Conservation (phyloP, 2,888 invertebrate genomes). For the Pachliopta kotzebuea region DNA sequence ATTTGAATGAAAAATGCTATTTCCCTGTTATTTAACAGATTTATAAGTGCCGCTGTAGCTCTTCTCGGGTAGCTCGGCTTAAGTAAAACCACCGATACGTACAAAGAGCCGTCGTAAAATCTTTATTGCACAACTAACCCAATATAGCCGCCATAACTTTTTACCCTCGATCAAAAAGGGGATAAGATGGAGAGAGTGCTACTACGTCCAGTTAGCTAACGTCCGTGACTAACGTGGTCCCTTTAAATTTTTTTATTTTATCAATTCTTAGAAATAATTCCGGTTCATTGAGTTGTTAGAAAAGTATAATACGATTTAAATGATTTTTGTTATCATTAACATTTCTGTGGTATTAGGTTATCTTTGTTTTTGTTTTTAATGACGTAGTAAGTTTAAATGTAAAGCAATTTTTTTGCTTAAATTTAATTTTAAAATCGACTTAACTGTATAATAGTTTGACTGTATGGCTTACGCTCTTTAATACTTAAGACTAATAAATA, state of each 20-base stretch:
- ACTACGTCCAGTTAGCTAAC: slow-evolving; percentile 30
- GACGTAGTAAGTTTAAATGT: too few relatives aligned
- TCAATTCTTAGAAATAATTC: not conserved
- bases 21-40: not conserved
- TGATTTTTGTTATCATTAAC: not conserved
- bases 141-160: slow-evolving; percentile 45
- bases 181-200: slow-evolving; percentile 34
- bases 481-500: too few relatives aligned
- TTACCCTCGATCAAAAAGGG: slow-evolving; percentile 47
- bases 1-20: too few relatives aligned
- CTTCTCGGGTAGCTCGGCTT: slow-evolving; percentile 2
- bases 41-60: not conserved
- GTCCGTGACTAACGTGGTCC: slow-evolving; percentile 21
- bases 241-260: slow-evolving; percentile 23
- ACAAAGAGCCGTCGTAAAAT: slow-evolving; percentile 45
- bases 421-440: too few relatives aligned
- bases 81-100: slow-evolving; percentile 15
- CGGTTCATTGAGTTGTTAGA: not conserved
- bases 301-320: slow-evolving; percentile 2
- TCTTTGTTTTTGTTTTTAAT: too few relatives aligned
- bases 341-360: too few relatives aligned
- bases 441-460: too few relatives aligned
- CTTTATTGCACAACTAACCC: slow-evolving; percentile 46
- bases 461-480: too few relatives aligned
- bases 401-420: too few relatives aligned